These are phyloP conservation scores for Rostratula benghalensis DNA, from an alignment of 2,113 vertebrate genomes.

Conservation along the genomic window DNA sequence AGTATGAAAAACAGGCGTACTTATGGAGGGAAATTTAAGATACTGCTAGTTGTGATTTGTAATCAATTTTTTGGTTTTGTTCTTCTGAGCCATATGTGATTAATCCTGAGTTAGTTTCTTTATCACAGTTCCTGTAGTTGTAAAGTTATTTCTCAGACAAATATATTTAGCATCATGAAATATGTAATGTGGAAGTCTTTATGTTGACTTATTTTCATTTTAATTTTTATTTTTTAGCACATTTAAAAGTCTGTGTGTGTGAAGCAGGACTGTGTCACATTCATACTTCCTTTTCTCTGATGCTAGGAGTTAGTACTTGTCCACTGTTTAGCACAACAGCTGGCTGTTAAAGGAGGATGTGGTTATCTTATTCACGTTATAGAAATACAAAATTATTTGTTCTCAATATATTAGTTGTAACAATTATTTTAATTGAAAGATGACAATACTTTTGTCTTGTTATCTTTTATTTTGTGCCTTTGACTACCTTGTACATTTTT, in stretches of 20 bases:
- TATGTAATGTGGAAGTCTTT: neutral
- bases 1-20: neutral
- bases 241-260: neutral
- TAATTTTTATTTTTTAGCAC: neutral
- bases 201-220: neutral
- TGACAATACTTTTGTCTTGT: neutral
- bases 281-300: neutral
- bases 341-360: neutral
- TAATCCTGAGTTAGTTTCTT: neutral
- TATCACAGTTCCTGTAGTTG: neutral
- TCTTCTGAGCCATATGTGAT: neutral
- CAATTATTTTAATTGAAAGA: constrained; percentile 1
- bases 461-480: neutral
- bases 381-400: neutral
- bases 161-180: neutral
- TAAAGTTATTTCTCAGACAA: neutral
- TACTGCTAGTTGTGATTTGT: neutral
- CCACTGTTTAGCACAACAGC: neutral
- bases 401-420: neutral
- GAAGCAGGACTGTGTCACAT: neutral
- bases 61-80: neutral
- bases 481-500: neutral
- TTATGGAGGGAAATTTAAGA: neutral
- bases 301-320: neutral
- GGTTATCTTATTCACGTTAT: neutral